Evolutionary conservation across 2,113 vertebrate species (phyloP).

Genomic region (Willisornis vidua): DNA sequence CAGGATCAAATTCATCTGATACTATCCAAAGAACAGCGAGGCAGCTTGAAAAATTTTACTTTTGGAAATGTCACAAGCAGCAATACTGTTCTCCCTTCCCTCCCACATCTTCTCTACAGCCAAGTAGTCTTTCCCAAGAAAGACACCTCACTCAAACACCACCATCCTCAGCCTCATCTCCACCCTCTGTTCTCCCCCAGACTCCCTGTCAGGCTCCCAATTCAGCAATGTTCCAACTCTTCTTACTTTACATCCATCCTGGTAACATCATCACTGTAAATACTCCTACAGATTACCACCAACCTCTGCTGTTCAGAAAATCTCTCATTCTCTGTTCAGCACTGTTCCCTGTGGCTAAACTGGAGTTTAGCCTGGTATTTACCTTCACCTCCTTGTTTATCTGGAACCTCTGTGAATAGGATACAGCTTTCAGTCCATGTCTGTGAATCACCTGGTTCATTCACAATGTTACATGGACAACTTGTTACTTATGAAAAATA

Average conservation of each 20-base stretch:
- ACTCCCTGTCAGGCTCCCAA: neutral
- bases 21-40: neutral
- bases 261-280: neutral
- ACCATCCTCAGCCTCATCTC: neutral
- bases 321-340: neutral
- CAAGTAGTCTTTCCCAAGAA: neutral
- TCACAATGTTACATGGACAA: neutral
- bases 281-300: neutral
- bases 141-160: neutral
- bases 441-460: neutral
- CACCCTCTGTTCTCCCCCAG: neutral
- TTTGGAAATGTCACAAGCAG: neutral
- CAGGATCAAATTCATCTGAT: neutral
- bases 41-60: neutral
- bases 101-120: neutral
- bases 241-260: neutral
- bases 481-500: slow-evolving; percentile 19
- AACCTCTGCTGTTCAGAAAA: neutral
- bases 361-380: neutral
- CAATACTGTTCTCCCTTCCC: neutral
- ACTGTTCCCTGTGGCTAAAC: neutral
- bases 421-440: neutral
- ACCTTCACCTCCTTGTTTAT: neutral
- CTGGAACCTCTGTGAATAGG: neutral
- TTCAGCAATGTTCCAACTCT: neutral